Conservation (phyloP, 2,888 invertebrate genomes). For the Cyrtodaria siliqua region DNA sequence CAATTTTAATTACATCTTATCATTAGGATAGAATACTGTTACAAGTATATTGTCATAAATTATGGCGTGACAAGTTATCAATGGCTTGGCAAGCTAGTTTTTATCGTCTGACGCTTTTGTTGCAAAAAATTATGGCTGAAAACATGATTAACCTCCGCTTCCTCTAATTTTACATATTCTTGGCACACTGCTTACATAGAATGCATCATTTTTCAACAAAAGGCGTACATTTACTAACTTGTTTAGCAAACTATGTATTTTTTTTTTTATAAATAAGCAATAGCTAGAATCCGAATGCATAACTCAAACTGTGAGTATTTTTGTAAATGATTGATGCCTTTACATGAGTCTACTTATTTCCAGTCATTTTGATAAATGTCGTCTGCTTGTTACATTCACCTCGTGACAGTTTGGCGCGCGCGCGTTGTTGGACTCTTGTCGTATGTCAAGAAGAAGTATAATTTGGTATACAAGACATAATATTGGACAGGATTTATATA, state of each 20-base stretch:
- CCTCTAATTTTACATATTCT: constrained; percentile 16
- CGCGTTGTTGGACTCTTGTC: constrained; percentile 44
- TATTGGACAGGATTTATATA: constrained; percentile 6
- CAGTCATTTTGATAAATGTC: constrained; percentile 62
- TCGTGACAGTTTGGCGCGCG: constrained; percentile 65
- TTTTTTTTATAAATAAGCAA: constrained; percentile 5
- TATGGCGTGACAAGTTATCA: constrained; percentile 46
- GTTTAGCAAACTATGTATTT: neutral
- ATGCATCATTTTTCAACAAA: too few species aligned
- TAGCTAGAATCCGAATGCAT: constrained; percentile 14
- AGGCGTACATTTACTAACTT: too few species aligned
- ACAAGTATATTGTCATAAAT: constrained; percentile 36
- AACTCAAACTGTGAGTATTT: constrained; percentile 37
- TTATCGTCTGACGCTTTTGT: constrained; percentile 46
- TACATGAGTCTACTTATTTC: constrained; percentile 56
- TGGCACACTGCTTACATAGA: too few species aligned
- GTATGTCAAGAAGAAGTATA: constrained; percentile 47
- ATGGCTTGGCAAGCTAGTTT: constrained; percentile 39
- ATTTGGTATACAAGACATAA: constrained; percentile 21
- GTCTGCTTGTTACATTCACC: constrained; percentile 57
- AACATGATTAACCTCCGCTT: constrained; percentile 2
- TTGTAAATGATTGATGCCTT: constrained; percentile 44
- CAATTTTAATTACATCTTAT: constrained; percentile 30
- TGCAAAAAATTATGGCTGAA: constrained; percentile 24
- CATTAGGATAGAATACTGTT: constrained; percentile 15